Conservation (phyloP, 2,113 vertebrate genomes). For the human region GRCh38 chr5:60509001-60509500, state of each 20-base stretch:
- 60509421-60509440: fast-evolving
- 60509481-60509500: neutral
- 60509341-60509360: neutral
- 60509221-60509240: neutral
- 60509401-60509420: neutral
- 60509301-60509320: neutral
- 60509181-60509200: neutral
- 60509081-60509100: no score
- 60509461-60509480: neutral
- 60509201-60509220: neutral
- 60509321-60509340: neutral
- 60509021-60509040: no score
- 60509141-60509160: neutral
- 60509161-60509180: neutral
- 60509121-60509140: no score
- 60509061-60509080: no score
- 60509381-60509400: neutral
- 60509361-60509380: neutral
- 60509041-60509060: no score
- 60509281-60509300: neutral
- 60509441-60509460: neutral
- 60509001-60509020: no score
- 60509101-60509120: no score
- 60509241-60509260: neutral
- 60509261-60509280: neutral